These are phyloP conservation scores for Pantherophis vulpinus DNA, from an alignment of 2,797 vertebrate species.

Conservation along the genomic window DNA sequence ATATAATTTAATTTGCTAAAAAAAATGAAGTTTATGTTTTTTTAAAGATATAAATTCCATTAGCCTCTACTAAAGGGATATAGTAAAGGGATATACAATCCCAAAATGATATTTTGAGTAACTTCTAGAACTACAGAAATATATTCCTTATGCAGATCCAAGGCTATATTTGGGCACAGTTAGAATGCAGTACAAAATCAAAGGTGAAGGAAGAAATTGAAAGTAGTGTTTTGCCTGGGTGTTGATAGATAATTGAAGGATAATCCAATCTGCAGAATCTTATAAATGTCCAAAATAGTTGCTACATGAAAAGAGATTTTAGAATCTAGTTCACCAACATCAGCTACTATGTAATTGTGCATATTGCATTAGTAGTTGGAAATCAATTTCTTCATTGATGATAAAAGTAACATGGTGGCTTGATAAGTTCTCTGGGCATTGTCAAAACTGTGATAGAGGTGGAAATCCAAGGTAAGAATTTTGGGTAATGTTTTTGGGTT, in stretches of 20 bases:
- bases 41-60: neutral
- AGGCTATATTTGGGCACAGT: too few species aligned
- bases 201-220: neutral
- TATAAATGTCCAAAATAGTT: neutral
- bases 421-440: neutral
- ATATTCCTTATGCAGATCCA: neutral
- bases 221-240: neutral
- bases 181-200: neutral
- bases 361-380: neutral
- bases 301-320: neutral
- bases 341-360: neutral
- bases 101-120: too few species aligned
- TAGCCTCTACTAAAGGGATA: too few species aligned
- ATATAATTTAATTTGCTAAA: neutral
- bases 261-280: neutral
- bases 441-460: neutral
- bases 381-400: neutral
- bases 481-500: neutral
- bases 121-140: too few species aligned
- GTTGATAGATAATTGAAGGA: neutral
- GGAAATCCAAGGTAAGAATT: neutral
- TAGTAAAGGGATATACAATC: too few species aligned
- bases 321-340: neutral
- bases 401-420: neutral
- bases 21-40: neutral